Base-by-base conservation (phyloP, 1,140 invertebrate species). In the Sinonovacula constricta region DNA sequence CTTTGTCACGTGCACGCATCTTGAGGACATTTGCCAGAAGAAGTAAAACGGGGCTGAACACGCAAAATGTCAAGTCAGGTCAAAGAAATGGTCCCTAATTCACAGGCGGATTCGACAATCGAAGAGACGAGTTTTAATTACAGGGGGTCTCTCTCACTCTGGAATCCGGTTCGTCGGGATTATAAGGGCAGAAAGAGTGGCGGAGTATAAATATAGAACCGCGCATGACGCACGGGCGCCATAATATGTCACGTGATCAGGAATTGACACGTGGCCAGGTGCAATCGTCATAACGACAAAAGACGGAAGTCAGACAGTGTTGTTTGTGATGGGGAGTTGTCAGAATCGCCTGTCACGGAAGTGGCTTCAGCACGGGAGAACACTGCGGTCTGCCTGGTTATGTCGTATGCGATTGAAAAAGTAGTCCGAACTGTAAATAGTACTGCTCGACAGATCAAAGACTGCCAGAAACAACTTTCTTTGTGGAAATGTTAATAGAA, bases 51-150 rank as follows among this genome's bases (percentile, higher is more conserved):
- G 15, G 53, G 51, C n/a, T 10, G 3, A 59, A 33, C 70, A 74
- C 70, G 70, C 70, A 62, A 74, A 36, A 63, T 39, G 28, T 33
- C 39, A 36, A 5, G 26, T 15, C 53, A 45, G 72, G 72, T 76
- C 72, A 76, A 67, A 56, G 26, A 45, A 54, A 76, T 66, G 22
- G 54, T 49, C 60, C 66, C 63, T 67, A 76, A 66, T 76, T 76
- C 63, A 76, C 26, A 18, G 57, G 53, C 53, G 63, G 24, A 66
- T 76, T 54, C 72, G 72, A 76, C 72, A 76, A 76, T 76, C 59
- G 30, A 51, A 51, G 49, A 30, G 62, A 30, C 24, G 34, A 24
- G 30, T 45, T 30, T 34, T 76, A 76, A 76, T 76, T 76, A 66
- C 18, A 66, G 59, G n/a, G n/a, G n/a, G 28, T 54, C n/a, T 31